These are phyloP conservation scores for Quadriops clusia DNA, from an alignment of 2,888 invertebrate genomes.

Conservation along the genomic window DNA sequence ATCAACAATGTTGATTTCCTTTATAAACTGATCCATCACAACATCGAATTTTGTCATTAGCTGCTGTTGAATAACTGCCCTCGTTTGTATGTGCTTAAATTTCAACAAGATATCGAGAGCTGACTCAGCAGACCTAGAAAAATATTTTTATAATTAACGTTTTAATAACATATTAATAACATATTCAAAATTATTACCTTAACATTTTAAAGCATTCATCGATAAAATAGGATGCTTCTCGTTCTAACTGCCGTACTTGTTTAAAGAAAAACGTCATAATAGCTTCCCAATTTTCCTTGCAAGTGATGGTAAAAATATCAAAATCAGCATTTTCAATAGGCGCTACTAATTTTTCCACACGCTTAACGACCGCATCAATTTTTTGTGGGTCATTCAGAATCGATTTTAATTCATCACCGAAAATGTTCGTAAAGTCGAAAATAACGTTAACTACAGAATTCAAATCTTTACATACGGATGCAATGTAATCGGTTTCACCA, in stretches of 20 bases:
- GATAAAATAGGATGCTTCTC: conserved; percentile 73
- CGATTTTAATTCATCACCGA: conserved; percentile 75
- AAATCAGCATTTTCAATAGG: conserved; percentile 71
- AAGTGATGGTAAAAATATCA: conserved; percentile 67
- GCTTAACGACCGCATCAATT: conserved; percentile 72
- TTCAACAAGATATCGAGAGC: conserved; percentile 70
- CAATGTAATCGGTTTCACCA: conserved; percentile 74
- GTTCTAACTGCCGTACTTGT: conserved; percentile 62
- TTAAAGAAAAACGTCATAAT: conserved; percentile 66
- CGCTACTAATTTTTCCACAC: conserved; percentile 63
- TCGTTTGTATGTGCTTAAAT: conserved; percentile 67
- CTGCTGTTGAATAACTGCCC: conserved; percentile 58
- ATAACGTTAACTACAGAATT: conserved; percentile 62
- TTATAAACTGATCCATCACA: conserved; percentile 72
- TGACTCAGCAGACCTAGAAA: conserved; percentile 59
- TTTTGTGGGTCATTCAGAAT: conserved; percentile 78
- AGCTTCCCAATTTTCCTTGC: conserved; percentile 78
- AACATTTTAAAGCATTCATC: conserved; percentile 75
- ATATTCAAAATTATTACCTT: conserved; percentile 35
- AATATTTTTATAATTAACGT: conserved; percentile 1
- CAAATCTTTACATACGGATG: conserved; percentile 65
- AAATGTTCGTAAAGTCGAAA: conserved; percentile 70
- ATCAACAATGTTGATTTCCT: conserved; percentile 65
- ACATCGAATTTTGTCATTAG: conserved; percentile 73
- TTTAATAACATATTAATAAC: conserved; percentile 1